Evolutionary conservation across 2,888 invertebrate genomes (phyloP).

Genomic region (Taphrorychus bicolor): DNA sequence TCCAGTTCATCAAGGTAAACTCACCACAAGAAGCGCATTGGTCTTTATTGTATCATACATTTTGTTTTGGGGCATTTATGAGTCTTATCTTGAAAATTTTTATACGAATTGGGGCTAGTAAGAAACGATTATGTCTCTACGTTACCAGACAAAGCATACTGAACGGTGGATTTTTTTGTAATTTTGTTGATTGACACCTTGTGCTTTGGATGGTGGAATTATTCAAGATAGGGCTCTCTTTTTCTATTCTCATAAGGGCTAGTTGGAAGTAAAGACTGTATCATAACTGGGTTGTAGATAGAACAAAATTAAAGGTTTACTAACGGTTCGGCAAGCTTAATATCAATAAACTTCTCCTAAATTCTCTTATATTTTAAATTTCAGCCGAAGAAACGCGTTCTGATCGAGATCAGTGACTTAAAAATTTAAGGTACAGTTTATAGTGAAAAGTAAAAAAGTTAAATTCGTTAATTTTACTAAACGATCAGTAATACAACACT

Average conservation of each 20-base stretch:
- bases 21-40: not conserved
- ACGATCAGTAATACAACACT: not conserved
- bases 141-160: too few relatives aligned
- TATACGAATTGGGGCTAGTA: too few relatives aligned
- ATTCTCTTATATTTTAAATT: not conserved
- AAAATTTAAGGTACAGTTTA: slow-evolving; percentile 7
- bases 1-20: slow-evolving; percentile 74
- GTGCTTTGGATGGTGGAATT: too few relatives aligned
- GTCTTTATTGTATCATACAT: not conserved
- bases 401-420: not conserved
- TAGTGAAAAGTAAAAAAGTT: not conserved
- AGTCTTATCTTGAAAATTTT: too few relatives aligned
- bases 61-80: not conserved
- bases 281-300: not conserved
- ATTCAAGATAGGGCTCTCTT: too few relatives aligned
- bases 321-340: not conserved
- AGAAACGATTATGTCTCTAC: too few relatives aligned
- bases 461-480: not conserved
- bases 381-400: not conserved
- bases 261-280: not conserved
- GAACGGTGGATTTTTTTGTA: too few relatives aligned
- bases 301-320: not conserved
- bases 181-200: too few relatives aligned
- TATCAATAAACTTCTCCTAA: not conserved
- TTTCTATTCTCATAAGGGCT: too few relatives aligned